Evolutionary conservation across 2,888 invertebrate genomes (phyloP), one percentile per base, ranked within the genome.

Genomic region (Hirtodrosophila confusa): DNA sequence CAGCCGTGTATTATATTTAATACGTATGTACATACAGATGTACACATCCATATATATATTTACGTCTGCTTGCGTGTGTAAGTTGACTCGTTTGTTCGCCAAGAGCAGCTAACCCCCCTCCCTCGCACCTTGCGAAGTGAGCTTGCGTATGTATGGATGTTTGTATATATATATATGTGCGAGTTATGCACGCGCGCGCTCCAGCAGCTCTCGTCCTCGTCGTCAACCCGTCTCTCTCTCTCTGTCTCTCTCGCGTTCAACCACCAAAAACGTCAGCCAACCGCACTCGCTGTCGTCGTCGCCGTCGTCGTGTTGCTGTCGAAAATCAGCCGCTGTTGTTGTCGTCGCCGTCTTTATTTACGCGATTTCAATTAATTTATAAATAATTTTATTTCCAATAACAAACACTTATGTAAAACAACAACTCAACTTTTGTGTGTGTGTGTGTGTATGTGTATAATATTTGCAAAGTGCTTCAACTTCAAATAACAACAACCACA

Each of bases 181-280:
- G 84, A 70, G 75, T 74, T 83, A 74, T 82, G 68, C 83, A 88
- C 84, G 80, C 86, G 73, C 64, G 88, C 83, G 86, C 70, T 87
- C 86, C 78, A 80, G 80, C 86, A 70, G 76, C 76, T 58, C 70
- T 66, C 47, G 73, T 76, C 72, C 57, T 66, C 66, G 68, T 47
- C 68, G 71, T 75, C 56, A 54, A 49, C 57, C 75, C 66, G 61
- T 80, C 55, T 64, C 57, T 50, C 35, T 70, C 65, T 60, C 55
- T 64, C 57, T 50, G 31, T 70, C 65, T 60, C 49, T 65, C 72
- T 57, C 76, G 54, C 24, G 47, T 69, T 71, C 72, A 80, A 77
- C 85, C 82, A 78, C 85, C 64, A 68, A 74, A 80, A 74, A 71
- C 80, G 69, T 67, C 55, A 66, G 65, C 72, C 55, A 69, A 73